These are phyloP conservation scores for Drosophila kanapiae DNA, from an alignment of 1,140 invertebrate genomes.

Conservation along the genomic window DNA sequence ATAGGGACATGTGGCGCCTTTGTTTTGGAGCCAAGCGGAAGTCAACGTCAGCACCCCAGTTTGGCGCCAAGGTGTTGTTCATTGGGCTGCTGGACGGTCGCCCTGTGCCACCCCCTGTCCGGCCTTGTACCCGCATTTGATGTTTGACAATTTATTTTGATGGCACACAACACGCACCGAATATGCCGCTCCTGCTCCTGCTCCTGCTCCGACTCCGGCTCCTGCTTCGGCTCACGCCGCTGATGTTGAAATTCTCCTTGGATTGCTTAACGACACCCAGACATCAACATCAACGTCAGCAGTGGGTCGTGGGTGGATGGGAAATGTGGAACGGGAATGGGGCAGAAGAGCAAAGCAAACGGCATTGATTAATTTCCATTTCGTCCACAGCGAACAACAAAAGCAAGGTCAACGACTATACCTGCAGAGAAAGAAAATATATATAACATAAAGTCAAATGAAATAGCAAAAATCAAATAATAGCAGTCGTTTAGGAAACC, in stretches of 20 bases:
- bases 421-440: slow-evolving; percentile 8
- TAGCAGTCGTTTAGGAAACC: no score
- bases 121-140: slow-evolving; percentile 56
- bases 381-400: slow-evolving; percentile 55
- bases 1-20: slow-evolving; percentile 69
- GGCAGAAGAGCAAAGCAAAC: slow-evolving; percentile 63
- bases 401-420: slow-evolving; percentile 58
- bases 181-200: slow-evolving; percentile 30
- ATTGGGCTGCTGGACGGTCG: slow-evolving; percentile 47
- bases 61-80: slow-evolving; percentile 49
- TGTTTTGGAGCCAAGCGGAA: slow-evolving; percentile 58
- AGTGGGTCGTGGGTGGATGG: slow-evolving; percentile 16
- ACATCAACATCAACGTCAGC: slow-evolving; percentile 59
- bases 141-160: slow-evolving; percentile 81
- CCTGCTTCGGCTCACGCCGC: background rate
- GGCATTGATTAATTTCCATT: slow-evolving; percentile 82
- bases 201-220: slow-evolving; percentile 13
- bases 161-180: slow-evolving; percentile 66
- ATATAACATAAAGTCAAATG: background rate
- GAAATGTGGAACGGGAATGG: background rate
- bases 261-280: slow-evolving; percentile 55
- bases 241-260: slow-evolving; percentile 38
- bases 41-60: slow-evolving; percentile 34
- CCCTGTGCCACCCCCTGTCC: slow-evolving; percentile 15
- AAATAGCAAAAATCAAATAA: background rate